Evolutionary conservation across 2,113 vertebrate genomes (phyloP).

Genomic region (Recurvirostra avosetta): DNA sequence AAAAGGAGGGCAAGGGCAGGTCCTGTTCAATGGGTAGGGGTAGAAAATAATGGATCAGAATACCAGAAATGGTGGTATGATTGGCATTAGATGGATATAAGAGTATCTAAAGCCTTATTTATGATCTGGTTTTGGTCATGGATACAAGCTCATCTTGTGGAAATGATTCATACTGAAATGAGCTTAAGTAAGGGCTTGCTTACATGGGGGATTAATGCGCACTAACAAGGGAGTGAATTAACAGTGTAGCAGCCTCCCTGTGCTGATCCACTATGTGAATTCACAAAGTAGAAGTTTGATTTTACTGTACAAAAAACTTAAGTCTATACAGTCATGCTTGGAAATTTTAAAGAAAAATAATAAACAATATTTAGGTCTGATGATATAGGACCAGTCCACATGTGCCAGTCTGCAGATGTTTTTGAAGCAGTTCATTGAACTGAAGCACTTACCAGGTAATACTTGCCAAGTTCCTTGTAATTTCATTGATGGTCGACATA

Average conservation of each 20-base stretch:
- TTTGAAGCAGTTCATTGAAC: background rate
- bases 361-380: background rate
- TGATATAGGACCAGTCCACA: background rate
- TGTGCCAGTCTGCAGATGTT: background rate
- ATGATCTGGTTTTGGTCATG: background rate
- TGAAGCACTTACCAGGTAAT: background rate
- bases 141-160: background rate
- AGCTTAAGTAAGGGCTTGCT: conserved; percentile 24
- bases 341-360: background rate
- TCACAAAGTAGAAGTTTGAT: fast-evolving
- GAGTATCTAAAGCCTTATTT: background rate
- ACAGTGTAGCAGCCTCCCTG: background rate
- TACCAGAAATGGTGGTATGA: background rate
- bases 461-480: background rate
- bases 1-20: background rate
- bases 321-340: fast-evolving
- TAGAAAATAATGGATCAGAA: background rate
- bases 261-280: background rate
- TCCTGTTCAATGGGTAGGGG: background rate
- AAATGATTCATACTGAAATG: background rate
- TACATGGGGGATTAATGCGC: background rate
- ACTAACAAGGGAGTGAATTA: conserved; percentile 8
- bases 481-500: background rate
- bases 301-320: background rate
- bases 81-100: background rate